Base-by-base conservation (phyloP, 2,797 vertebrate genomes). In the Vespertilio murinus region DNA sequence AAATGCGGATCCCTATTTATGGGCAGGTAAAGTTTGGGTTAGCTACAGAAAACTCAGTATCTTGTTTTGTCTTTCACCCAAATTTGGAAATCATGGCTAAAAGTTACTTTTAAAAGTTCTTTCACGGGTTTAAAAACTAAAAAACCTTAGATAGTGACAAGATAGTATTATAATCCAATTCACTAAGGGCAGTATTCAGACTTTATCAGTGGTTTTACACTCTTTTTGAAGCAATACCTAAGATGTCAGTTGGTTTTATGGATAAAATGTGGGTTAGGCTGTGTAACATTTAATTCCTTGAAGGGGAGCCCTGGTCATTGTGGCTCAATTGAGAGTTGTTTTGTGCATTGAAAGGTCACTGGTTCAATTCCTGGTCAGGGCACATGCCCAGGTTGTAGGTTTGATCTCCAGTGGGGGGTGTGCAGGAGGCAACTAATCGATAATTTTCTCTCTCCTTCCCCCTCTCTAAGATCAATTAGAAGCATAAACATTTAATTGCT, bases 11-110 rank as follows among this genome's bases (percentile, higher is more conserved):
- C 59, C 47, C 42, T 88, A 74, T 56, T 87, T 47, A 14, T 23
- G 82, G 18, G 33, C 56, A 71, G 45, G 54, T 2, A 2, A 85
- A 30, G 4, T 79, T 79, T 75, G 75, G 10, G 8, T 90, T 92
- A 78, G 5, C 92, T 95, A 54, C 8, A 86, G 85, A 85, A 95
- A 90, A 65, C 33, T 90, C 40, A 49, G 67, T 6, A 25, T 91
- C 64, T 5, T 91, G 7, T 67, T 52, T 54, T 80, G 23, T 61
- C 93, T 93, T 93, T 49, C 52, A 67, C n/a, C 7, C 54, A 59
- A 93, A 85, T 38, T 88, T 74, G n/a, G 77, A 92, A 94, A 77
- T 81, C 8, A 47, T 7, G 54, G 10, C 45, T 92, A 82, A 85
- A 91, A 67, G 52, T 82, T 45, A 78, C 0, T 52, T 84, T 77